Base-by-base conservation (phyloP, 2,797 vertebrate species). In the Danio tinwini region DNA sequence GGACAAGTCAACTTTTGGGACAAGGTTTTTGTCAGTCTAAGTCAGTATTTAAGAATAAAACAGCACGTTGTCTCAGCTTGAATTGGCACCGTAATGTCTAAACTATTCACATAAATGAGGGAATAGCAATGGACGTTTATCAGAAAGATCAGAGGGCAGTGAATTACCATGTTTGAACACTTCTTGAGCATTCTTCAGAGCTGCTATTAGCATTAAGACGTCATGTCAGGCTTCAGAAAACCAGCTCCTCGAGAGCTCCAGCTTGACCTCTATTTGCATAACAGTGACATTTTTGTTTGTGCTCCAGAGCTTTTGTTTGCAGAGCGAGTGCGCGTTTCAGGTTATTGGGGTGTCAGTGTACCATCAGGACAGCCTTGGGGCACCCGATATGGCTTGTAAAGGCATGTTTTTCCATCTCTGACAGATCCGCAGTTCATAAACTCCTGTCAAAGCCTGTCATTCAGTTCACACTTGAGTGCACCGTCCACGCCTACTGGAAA, bases 371-470 rank as follows among this genome's bases (percentile, higher is more conserved):
- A 71, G 83, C 85, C 84, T 82, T 81, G 53, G 81, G 86, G 84
- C 78, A 74, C 78, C 78, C 50, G 5, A 14, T 29, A 29, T 29
- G 61, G 80, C 88, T 80, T 88, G 88, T 83, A 70, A 62, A 67
- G 84, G 75, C 88, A 86, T 84, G 87, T 85, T 76, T 76, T 29
- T 55, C 64, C 56, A 73, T 78, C 56, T 85, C 81, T 85, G 83
- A 76, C 80, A 81, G 70, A 58, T 81, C 71, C 64, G 71, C 77
- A 72, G 80, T 84, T 87, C 75, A 82, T 84, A 86, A 87, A 86
- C 88, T 84, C 55, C 75, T 74, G 84, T 89, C 84, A 86, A 29
- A 68, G 40, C 58, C 40, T 72, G 68, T 56, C 59, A 80, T 83
- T 74, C 47, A 69, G 64, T 80, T 71, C 83, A 85, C 85, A 81